These are phyloP conservation scores for Uropsilus gracilis DNA, from an alignment of 2,113 vertebrate genomes.

Conservation along the genomic window DNA sequence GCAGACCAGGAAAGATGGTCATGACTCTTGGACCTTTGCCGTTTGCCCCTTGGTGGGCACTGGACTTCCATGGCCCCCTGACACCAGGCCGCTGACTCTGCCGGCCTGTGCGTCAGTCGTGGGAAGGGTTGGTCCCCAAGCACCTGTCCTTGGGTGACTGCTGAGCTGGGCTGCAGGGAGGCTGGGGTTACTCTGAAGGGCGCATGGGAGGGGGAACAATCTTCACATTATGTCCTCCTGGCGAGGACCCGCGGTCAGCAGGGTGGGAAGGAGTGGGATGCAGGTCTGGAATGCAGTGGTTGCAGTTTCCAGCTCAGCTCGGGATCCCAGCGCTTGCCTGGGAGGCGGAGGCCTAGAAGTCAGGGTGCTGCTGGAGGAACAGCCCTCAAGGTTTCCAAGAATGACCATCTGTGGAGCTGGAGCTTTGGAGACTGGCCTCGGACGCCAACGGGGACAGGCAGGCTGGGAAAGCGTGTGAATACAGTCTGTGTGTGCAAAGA, in stretches of 20 bases:
- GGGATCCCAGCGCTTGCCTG: not conserved
- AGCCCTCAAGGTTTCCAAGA: not conserved
- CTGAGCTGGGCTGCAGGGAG: not conserved
- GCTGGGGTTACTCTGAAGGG: not conserved
- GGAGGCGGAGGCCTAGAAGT: not conserved
- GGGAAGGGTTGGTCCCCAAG: not conserved
- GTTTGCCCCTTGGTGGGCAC: not conserved
- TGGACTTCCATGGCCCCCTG: not conserved
- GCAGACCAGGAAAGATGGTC: not conserved
- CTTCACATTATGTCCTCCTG: conserved; percentile 16
- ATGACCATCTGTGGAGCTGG: not conserved
- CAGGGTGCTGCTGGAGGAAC: not conserved
- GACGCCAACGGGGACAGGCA: not conserved
- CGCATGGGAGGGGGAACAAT: not conserved
- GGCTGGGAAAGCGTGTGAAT: not conserved
- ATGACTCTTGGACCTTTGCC: not conserved
- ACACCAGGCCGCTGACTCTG: not conserved
- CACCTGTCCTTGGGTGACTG: not conserved
- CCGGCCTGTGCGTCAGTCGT: not conserved
- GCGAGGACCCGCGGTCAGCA: not conserved
- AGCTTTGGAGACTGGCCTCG: not conserved
- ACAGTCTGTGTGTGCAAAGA: not conserved
- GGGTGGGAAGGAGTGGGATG: not conserved
- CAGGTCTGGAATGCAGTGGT: conserved; percentile 3
- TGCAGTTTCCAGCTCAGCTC: not conserved